Conservation (phyloP, 2,797 vertebrate genomes). For the Enteromius unitaeniatus region DNA sequence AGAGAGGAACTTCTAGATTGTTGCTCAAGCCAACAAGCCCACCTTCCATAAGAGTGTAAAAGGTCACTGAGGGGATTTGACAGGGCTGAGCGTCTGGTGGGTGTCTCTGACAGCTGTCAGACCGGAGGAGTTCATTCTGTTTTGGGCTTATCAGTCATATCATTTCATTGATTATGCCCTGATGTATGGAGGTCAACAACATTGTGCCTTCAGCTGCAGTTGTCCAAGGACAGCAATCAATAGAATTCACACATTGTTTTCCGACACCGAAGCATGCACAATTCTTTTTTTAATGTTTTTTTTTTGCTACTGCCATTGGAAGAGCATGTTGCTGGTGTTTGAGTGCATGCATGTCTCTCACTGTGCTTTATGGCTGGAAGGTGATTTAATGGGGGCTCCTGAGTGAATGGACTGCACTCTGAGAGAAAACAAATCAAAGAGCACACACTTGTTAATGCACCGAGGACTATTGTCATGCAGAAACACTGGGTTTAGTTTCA, state of each 20-base stretch:
- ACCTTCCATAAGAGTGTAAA: slow-evolving; percentile 52
- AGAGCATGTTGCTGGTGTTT: neutral
- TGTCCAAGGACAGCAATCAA: slow-evolving; percentile 63
- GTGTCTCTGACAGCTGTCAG: slow-evolving; percentile 49
- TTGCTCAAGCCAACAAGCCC: slow-evolving; percentile 28
- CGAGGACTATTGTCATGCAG: slow-evolving; percentile 6
- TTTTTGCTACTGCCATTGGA: neutral
- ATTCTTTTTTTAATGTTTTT: neutral
- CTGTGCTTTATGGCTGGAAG: slow-evolving; percentile 16
- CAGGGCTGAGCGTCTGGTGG: slow-evolving; percentile 23
- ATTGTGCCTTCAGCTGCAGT: slow-evolving; percentile 47
- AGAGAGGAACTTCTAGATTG: neutral
- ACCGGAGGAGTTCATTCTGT: slow-evolving; percentile 21
- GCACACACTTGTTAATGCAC: slow-evolving; percentile 24
- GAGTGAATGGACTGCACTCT: neutral
- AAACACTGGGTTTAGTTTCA: slow-evolving; percentile 24
- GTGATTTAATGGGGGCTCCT: slow-evolving; percentile 26
- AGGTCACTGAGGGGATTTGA: slow-evolving; percentile 45
- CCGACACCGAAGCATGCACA: slow-evolving; percentile 1
- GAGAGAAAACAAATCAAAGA: slow-evolving; percentile 38
- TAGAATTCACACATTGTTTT: slow-evolving; percentile 59
- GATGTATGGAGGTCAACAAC: slow-evolving; percentile 53
- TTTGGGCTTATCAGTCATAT: slow-evolving; percentile 64
- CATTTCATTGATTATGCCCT: slow-evolving; percentile 64
- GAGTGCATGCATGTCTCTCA: neutral